Evolutionary conservation across 1,140 invertebrate species (phyloP).

Genomic region (Coptotermes formosanus): DNA sequence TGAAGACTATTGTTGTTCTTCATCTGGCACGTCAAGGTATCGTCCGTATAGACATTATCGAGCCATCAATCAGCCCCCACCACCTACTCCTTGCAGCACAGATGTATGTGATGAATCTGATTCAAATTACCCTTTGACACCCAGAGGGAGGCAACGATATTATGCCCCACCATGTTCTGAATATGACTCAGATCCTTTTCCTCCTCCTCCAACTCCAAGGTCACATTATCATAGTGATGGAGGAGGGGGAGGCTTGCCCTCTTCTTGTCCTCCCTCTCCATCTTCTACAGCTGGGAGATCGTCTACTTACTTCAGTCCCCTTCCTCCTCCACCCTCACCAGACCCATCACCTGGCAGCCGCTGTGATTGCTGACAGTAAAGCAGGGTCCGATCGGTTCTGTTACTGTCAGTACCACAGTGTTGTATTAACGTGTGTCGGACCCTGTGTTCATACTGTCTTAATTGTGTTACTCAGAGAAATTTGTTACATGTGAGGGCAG

Average conservation of each 20-base stretch:
- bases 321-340: constrained; percentile 70
- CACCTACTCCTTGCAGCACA: constrained; percentile 90
- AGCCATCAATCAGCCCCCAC: constrained; percentile 79
- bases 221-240: constrained; percentile 71
- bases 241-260: constrained; percentile 50
- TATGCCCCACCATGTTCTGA: constrained; percentile 51
- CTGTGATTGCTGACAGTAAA: constrained; percentile 26
- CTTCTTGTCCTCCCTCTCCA: constrained; percentile 69
- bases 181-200: constrained; percentile 66
- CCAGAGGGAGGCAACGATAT: constrained; percentile 37
- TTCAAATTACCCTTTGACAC: constrained; percentile 58
- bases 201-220: constrained; percentile 81
- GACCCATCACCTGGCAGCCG: constrained; percentile 1
- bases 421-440: background rate
- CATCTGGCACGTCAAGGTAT: constrained; percentile 48
- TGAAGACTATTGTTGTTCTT: constrained; percentile 38
- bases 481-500: background rate
- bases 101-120: constrained; percentile 90
- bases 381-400: background rate
- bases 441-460: background rate
- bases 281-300: constrained; percentile 63
- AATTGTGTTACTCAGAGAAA: background rate
- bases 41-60: constrained; percentile 75
- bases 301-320: constrained; percentile 70
- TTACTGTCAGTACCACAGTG: background rate